Percentiles rank a stretch among this genome's conserved stretches.
These are phyloP conservation scores for Acrobasis consociella DNA, from an alignment of 2,888 invertebrate species.

Conservation along the genomic window DNA sequence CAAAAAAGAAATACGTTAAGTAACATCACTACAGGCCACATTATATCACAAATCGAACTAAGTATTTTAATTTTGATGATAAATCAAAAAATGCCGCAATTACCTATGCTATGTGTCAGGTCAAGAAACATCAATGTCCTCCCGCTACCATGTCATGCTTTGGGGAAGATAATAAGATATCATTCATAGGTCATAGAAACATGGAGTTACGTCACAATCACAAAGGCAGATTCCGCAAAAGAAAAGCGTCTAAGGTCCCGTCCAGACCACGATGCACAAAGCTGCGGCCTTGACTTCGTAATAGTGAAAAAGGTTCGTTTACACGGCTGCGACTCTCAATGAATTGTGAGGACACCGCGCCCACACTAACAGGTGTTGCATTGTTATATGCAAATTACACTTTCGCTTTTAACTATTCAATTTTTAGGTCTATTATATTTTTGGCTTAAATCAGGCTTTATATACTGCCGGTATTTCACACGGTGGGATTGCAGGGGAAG, in stretches of 20 bases:
- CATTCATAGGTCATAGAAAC: not conserved
- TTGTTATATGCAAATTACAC: conserved; percentile 81
- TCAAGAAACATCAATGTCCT: no score
- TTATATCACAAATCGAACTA: no score
- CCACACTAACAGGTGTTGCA: conserved; percentile 80
- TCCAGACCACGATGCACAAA: conserved; percentile 55
- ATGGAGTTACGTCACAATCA: not conserved
- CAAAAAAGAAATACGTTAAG: no score
- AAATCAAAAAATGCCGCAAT: no score
- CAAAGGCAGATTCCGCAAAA: conserved; percentile 8
- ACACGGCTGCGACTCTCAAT: conserved; percentile 72
- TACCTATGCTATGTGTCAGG: no score
- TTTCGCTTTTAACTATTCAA: conserved; percentile 71
- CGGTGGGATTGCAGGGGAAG: no score
- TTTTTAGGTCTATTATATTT: conserved; percentile 53
- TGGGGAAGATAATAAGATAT: no score
- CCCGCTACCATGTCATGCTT: no score
- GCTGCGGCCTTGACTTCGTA: conserved; percentile 75
- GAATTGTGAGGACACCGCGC: conserved; percentile 70
- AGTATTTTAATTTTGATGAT: no score
- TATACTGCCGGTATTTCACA: no score
- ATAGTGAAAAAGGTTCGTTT: conserved; percentile 81
- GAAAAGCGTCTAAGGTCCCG: conserved; percentile 28
- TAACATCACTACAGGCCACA: no score
- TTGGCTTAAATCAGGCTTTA: not conserved